These are phyloP conservation scores for Hypselothyrea guttata DNA, from an alignment of 2,888 invertebrate genomes.

Conservation along the genomic window DNA sequence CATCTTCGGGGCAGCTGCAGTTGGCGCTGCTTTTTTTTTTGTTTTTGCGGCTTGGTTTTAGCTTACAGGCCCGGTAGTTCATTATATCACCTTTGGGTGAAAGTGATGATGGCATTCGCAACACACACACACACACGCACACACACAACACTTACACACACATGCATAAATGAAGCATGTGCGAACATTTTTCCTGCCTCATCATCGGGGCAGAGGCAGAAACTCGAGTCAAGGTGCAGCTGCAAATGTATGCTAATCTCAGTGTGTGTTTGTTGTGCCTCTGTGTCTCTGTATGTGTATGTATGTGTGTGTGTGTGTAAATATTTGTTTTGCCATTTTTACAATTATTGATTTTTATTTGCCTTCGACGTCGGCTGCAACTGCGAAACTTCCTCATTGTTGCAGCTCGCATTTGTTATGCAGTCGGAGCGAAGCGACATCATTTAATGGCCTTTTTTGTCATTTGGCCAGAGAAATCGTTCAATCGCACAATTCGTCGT, in stretches of 20 bases:
- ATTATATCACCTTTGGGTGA: constrained; percentile 79
- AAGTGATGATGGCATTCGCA: constrained; percentile 78
- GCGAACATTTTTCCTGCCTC: constrained; percentile 72
- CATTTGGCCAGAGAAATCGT: constrained; percentile 36
- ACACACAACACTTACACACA: constrained; percentile 14
- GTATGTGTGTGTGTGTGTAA: constrained; percentile 34
- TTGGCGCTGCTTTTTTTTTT: constrained; percentile 28
- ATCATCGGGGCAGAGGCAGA: constrained; percentile 30
- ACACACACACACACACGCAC: constrained; percentile 26
- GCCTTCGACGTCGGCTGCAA: constrained; percentile 45
- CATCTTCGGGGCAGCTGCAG: constrained; percentile 30
- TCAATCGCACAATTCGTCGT: constrained; percentile 21
- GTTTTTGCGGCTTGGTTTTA: constrained; percentile 37
- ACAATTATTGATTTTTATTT: constrained; percentile 70
- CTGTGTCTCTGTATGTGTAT: background rate
- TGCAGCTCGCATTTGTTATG: constrained; percentile 24
- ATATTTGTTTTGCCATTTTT: constrained; percentile 67
- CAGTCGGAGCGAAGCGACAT: constrained; percentile 18
- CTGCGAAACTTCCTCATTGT: constrained; percentile 69
- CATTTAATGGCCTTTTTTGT: constrained; percentile 20
- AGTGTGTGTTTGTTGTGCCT: background rate
- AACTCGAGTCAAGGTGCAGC: constrained; percentile 15
- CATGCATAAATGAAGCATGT: constrained; percentile 53
- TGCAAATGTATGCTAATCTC: constrained; percentile 52
- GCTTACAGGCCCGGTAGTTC: constrained; percentile 61